Evolutionary conservation across 2,113 vertebrate genomes (phyloP).

Genomic region (Rhadina sibilatrix): DNA sequence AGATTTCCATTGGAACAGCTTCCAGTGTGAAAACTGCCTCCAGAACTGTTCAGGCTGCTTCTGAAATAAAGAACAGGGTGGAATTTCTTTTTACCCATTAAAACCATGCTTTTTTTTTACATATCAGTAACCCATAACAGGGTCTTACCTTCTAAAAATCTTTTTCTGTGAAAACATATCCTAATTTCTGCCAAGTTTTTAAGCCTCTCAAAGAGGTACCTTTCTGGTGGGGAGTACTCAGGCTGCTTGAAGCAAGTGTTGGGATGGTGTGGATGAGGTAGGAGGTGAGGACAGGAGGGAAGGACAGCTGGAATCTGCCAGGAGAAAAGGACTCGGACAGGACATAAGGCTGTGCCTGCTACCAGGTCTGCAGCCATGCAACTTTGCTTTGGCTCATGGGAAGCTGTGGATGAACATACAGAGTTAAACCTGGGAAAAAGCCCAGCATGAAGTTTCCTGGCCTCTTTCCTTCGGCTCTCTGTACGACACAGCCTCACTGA

Average conservation of each 20-base stretch:
- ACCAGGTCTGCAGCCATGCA: neutral
- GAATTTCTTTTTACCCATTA: neutral
- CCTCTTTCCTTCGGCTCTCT: neutral
- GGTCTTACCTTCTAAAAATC: neutral
- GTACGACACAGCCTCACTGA: fast-evolving
- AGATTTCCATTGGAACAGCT: neutral
- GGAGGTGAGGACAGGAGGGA: neutral
- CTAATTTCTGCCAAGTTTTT: neutral
- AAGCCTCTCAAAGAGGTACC: neutral
- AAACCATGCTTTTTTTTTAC: neutral
- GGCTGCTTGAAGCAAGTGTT: neutral
- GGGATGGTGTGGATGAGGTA: neutral
- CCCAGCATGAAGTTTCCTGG: neutral
- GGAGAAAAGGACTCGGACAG: neutral
- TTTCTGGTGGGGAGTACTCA: neutral
- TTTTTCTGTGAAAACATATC: neutral
- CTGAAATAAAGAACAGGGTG: neutral
- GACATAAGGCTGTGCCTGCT: neutral
- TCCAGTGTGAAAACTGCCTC: neutral
- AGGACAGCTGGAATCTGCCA: neutral
- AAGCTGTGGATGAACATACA: neutral
- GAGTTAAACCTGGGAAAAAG: neutral
- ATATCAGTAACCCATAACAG: neutral
- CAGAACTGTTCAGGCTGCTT: neutral
- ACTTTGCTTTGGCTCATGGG: neutral